Evolutionary conservation across 2,113 vertebrate species (phyloP).

Genomic region (Nannospalax galili): DNA sequence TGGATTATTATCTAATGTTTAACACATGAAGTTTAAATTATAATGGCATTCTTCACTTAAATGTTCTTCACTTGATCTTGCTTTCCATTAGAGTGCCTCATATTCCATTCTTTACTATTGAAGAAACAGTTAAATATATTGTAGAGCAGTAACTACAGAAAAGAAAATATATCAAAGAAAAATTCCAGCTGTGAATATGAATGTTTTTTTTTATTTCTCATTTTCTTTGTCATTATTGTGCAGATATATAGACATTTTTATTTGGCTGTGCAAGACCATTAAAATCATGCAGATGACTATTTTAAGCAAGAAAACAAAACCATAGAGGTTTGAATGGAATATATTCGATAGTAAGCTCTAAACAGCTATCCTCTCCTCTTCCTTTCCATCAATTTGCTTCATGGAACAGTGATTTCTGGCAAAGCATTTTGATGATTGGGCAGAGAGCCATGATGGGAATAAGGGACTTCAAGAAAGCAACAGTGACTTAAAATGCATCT

Average conservation of each 20-base stretch:
- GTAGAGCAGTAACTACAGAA: background rate
- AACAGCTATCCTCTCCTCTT: slow-evolving; percentile 5
- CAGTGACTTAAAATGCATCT: slow-evolving; percentile 29
- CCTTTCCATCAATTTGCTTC: slow-evolving; percentile 55
- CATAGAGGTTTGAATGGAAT: slow-evolving; percentile 42
- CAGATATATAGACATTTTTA: background rate
- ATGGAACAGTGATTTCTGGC: slow-evolving; percentile 4
- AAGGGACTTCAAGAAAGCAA: background rate
- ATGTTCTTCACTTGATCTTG: background rate
- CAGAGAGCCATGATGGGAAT: background rate
- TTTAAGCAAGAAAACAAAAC: slow-evolving; percentile 57
- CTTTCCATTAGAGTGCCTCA: background rate
- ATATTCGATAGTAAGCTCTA: slow-evolving; percentile 49
- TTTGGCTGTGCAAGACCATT: background rate
- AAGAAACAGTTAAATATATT: background rate
- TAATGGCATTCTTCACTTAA: background rate
- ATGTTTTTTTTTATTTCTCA: background rate
- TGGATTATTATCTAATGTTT: background rate
- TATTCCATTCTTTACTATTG: background rate
- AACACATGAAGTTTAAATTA: background rate
- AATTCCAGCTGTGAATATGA: background rate
- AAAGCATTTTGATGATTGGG: background rate
- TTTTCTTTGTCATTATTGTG: slow-evolving; percentile 1
- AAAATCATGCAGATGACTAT: background rate
- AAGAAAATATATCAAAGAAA: background rate